Base-by-base conservation (phyloP, 2,888 invertebrate genomes). In the Pollenia labialis region DNA sequence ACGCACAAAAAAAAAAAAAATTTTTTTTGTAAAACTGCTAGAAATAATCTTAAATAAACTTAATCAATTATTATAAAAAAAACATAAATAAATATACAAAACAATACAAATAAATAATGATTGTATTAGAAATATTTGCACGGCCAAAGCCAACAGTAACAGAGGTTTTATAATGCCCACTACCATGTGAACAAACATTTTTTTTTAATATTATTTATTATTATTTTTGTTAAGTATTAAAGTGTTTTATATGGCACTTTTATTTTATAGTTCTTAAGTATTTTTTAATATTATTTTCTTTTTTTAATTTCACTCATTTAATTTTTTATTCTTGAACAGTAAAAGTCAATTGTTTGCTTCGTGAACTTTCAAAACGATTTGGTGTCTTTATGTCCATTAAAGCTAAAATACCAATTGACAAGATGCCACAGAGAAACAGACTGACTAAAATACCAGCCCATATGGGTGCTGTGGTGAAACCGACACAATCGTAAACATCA, bases 301-400 rank as follows among this genome's bases (percentile, higher is more conserved):
- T 46, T 66, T 23, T 56, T 9, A 32, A 56, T 56, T 32, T 32
- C 32, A 32, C 32, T 32, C 6, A 6, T 32, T 42, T n/a, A 40
- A 74, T 74, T 94, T 95, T 74, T 94, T 95, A 97, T 91, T 98
- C 97, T 89, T 94, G 94, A 71, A 96, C 95, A 68, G 96, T 96
- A 89, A 98, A 96, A 18, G 97, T 96, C 74, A 99, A 96, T 87
- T 97, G 97, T 94, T 98, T 99, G 91, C 97, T 97, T 92, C 99
- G 98, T 80, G 97, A 97, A 93, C 97, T 99, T 94, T 99, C 99
- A 93, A 99, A 99, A 90, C 97, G 95, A 93, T 99, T 99, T 96
- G 98, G 98, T 44, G 98, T 98, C 92, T 97, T 97, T 90, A 99
- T 98, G 92, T 97, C 97, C 94, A 98, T 94, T 88, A 99, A 96